Evolutionary conservation across 1,140 invertebrate species (phyloP).

Genomic region (Papilio glaucus): DNA sequence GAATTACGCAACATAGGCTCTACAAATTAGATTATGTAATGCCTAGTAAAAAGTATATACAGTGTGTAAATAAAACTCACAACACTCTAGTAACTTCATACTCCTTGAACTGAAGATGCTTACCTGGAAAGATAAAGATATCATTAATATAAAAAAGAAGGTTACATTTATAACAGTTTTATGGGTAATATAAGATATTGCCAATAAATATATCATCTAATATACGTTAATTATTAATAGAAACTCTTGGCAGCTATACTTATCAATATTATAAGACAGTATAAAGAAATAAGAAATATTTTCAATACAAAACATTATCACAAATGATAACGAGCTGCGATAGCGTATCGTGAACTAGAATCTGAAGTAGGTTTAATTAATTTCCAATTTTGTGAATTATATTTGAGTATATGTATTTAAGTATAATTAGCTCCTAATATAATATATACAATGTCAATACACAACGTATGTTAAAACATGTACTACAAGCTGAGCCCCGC

Average conservation of each 20-base stretch:
- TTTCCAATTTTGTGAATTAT: background rate
- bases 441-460: background rate
- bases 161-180: background rate
- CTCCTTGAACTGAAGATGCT: background rate
- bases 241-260: background rate
- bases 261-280: background rate
- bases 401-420: background rate
- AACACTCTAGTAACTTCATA: background rate
- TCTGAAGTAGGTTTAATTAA: slow-evolving; percentile 3
- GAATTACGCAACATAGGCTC: background rate
- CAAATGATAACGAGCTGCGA: background rate
- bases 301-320: background rate
- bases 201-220: background rate
- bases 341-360: background rate
- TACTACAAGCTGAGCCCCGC: too few species aligned
- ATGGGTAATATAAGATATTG: background rate
- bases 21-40: slow-evolving; percentile 3
- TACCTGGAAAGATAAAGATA: slow-evolving; percentile 14
- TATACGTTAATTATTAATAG: background rate
- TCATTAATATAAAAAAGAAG: background rate
- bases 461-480: too few species aligned
- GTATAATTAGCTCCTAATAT: background rate
- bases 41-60: background rate
- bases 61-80: background rate
- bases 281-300: too few species aligned